phyloP scores from a whole-genome alignment of 2,113 vertebrate genomes.

The Macrotis lagotis region DNA sequence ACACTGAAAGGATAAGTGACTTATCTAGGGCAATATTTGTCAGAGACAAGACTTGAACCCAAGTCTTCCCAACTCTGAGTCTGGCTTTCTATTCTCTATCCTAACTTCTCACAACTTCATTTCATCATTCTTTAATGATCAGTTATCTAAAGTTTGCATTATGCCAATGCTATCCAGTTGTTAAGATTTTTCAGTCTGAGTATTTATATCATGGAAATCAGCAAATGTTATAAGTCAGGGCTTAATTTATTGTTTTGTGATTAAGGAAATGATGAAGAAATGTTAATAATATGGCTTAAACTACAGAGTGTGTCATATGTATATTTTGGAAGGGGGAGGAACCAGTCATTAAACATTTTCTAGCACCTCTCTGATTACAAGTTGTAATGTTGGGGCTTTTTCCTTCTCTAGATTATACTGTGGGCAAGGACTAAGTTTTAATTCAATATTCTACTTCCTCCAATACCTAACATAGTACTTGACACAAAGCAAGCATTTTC shows the following conservation, averaged over 20 bases:
- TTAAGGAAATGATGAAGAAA: not conserved
- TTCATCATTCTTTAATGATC: not conserved
- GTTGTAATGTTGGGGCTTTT: not conserved
- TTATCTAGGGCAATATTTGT: not conserved
- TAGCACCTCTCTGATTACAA: not conserved
- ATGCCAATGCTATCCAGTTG: not conserved
- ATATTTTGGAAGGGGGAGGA: not conserved
- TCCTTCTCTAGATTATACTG: not conserved
- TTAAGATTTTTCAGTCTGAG: not conserved
- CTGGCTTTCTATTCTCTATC: not conserved
- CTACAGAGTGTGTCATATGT: not conserved
- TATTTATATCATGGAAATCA: not conserved
- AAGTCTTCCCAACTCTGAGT: not conserved
- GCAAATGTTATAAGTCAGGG: not conserved
- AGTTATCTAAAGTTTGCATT: not conserved
- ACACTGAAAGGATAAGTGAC: not conserved
- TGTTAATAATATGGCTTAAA: not conserved
- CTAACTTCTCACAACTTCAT: not conserved
- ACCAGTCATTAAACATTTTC: not conserved
- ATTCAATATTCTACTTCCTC: not conserved
- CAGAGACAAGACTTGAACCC: not conserved
- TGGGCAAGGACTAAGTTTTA: not conserved
- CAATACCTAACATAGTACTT: not conserved
- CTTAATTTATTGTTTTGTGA: not conserved
- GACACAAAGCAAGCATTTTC: not conserved